Conservation (phyloP, 2,113 vertebrate genomes). For the Rhodinocichla rosea region DNA sequence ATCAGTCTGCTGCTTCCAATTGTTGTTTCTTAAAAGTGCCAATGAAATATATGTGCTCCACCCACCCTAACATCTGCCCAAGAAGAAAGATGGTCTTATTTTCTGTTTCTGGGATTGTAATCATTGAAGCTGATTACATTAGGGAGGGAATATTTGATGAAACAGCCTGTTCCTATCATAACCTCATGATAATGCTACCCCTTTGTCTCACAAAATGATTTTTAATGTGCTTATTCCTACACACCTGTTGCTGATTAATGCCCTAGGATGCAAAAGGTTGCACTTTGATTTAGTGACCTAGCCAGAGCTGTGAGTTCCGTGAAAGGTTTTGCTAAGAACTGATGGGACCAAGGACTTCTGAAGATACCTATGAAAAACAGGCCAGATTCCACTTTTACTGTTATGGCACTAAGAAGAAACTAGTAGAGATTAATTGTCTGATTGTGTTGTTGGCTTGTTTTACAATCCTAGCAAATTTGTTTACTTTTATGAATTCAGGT, state of each 20-base stretch:
- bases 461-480: not conserved
- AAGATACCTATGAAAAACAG: not conserved
- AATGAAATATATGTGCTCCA: not conserved
- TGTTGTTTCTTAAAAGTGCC: not conserved
- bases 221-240: not conserved
- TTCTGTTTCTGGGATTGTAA: not conserved
- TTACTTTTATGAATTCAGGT: not conserved
- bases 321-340: not conserved
- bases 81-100: not conserved
- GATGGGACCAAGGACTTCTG: not conserved
- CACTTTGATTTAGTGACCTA: not conserved
- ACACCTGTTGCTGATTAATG: not conserved
- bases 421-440: not conserved
- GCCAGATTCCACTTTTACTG: not conserved
- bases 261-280: not conserved
- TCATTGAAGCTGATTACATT: not conserved
- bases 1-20: not conserved
- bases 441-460: not conserved
- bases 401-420: not conserved
- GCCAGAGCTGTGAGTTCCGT: not conserved
- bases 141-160: not conserved
- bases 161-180: not conserved
- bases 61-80: not conserved
- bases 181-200: not conserved
- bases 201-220: not conserved